Evolutionary conservation across 2,797 vertebrate species (phyloP), one percentile per base, ranked within the genome.

Genomic region (Ceryle rudis): DNA sequence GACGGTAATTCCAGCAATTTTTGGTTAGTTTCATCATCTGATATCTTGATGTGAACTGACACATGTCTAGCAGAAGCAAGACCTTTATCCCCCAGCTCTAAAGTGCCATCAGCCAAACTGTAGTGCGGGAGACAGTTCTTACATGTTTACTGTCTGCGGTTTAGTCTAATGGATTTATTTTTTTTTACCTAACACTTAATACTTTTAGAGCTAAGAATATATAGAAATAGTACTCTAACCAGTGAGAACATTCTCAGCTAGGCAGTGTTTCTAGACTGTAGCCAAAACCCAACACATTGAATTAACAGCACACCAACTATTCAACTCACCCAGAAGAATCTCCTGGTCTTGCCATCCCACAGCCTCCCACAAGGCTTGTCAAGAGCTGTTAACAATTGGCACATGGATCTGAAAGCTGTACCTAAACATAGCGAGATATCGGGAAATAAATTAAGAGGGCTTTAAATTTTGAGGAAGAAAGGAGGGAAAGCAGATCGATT

Each of bases 1-100:
- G 99, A 95, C 98, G 98, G 99, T 99, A 99, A 99, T 99, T 99
- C 99, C 99, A 99, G 99, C 99, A 98, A 95, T 95, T 98, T 97
- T 97, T 94, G 98, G 98, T 98, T 97, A 75, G 70, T 97, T 97
- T 99, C 99, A 99, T 99, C 99, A 99, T 37, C 1, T 96, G 96
- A 97, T 97, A 98, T 81, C 98, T 81, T 86, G 8, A 42, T 17
- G 26, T 20, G 49, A 74, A 81, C 0, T 0, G 7, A 22, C 0
- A 7, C 1, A 1, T 22, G 71, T 58, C 58, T 37, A 65, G 11
- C 35, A 87, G 31, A 86, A 69, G 5, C 19, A 62, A 60, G 3
- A 39, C 2, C 2, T 55, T 49, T 11, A 10, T 14, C 23, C 25
- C 52, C 74, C 62, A n/a, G 21, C 16, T 90, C 66, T 29, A n/a